Percentiles rank a stretch among this genome's conserved stretches.
phyloP scores from a whole-genome alignment of 2,113 vertebrate species.

The Oreocharis arfaki region DNA sequence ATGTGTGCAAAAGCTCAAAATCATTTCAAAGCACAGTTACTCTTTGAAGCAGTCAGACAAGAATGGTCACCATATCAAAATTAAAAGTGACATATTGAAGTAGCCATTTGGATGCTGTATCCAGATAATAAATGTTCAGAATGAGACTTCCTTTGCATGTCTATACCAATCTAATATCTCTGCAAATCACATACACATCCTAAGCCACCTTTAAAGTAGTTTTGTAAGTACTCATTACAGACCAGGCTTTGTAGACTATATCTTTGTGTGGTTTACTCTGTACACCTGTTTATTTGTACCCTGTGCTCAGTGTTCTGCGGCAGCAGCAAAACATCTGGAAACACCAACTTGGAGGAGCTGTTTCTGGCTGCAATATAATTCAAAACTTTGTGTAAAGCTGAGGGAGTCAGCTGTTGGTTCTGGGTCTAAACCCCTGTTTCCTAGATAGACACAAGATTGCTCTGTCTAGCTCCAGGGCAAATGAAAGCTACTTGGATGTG shows the following conservation, averaged over 20 bases:
- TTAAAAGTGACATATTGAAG: neutral
- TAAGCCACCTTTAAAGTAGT: neutral
- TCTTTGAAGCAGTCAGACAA: constrained; percentile 38
- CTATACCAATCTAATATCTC: neutral
- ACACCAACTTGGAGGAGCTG: neutral
- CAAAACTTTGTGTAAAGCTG: neutral
- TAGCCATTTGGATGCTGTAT: constrained; percentile 16
- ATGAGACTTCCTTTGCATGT: neutral
- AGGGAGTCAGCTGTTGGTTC: neutral
- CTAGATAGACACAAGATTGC: neutral
- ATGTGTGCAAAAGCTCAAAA: neutral
- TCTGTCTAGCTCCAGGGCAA: neutral
- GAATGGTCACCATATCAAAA: constrained; percentile 7
- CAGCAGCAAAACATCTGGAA: neutral
- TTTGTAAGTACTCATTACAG: neutral
- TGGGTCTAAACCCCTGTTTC: neutral
- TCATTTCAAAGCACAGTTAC: constrained; percentile 16
- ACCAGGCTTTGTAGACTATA: neutral
- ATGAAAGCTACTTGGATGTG: neutral
- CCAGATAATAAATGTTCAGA: neutral
- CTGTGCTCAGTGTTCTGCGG: neutral
- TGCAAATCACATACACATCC: neutral
- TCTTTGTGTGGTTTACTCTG: neutral
- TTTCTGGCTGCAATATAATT: neutral
- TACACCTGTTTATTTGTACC: neutral